Evolutionary conservation across 2,888 invertebrate species (phyloP).

Genomic region (Calephelis perditalis): DNA sequence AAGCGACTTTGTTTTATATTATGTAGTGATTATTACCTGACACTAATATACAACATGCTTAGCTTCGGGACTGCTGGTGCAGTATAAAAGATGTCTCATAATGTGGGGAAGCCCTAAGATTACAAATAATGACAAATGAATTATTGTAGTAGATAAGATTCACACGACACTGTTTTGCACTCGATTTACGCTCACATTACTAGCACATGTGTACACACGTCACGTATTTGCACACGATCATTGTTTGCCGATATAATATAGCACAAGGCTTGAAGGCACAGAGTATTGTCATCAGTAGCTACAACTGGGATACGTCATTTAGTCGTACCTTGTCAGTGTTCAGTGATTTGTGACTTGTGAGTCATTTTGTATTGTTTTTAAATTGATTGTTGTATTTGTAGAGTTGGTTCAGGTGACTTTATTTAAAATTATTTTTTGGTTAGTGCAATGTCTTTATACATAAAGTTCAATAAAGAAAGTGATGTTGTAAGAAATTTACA

Average conservation of each 20-base stretch:
- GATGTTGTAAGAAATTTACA: too few relatives aligned
- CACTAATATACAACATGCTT: too few relatives aligned
- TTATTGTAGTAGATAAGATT: neutral
- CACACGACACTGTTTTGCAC: slow-evolving; percentile 12
- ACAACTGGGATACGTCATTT: neutral
- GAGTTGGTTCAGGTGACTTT: neutral
- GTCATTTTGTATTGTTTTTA: slow-evolving; percentile 7
- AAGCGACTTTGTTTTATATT: too few relatives aligned
- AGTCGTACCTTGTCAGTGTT: neutral
- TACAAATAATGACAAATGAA: neutral
- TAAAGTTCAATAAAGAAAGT: too few relatives aligned
- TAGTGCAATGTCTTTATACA: too few relatives aligned
- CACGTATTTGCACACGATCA: slow-evolving; percentile 19
- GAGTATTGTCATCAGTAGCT: slow-evolving; percentile 3
- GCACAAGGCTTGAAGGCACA: neutral
- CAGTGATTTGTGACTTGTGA: neutral
- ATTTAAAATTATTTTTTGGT: too few relatives aligned
- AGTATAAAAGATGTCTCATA: neutral
- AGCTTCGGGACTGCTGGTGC: neutral
- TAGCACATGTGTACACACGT: slow-evolving; percentile 10
- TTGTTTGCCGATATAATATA: slow-evolving; percentile 17
- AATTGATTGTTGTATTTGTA: neutral
- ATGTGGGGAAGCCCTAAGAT: slow-evolving; percentile 2
- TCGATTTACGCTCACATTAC: neutral
- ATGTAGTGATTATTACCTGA: too few relatives aligned